A percentile compares a stretch with the other conserved stretches of the same genome.
Conservation (phyloP, 2,113 vertebrate genomes). For the Zosterops lateralis region DNA sequence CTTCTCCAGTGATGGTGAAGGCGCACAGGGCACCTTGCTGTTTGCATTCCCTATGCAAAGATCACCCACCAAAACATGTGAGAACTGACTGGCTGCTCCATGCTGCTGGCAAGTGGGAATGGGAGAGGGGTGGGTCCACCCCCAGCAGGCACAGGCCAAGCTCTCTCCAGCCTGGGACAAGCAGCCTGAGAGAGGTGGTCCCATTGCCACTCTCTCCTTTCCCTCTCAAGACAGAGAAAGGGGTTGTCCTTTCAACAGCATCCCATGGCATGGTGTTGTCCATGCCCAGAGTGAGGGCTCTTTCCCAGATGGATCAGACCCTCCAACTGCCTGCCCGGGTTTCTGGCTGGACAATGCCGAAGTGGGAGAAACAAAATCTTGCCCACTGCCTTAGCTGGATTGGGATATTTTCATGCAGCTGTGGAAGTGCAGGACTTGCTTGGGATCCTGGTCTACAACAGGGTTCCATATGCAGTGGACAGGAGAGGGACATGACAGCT, state of each 20-base stretch:
- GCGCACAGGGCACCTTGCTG: not conserved
- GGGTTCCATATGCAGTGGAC: not conserved
- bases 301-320: not conserved
- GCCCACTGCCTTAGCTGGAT: not conserved
- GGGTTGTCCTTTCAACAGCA: not conserved
- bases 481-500: not conserved
- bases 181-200: not conserved
- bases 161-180: not conserved
- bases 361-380: not conserved
- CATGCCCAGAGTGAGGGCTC: not conserved
- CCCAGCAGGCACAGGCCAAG: rapidly evolving
- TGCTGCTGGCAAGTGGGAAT: not conserved
- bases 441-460: rapidly evolving
- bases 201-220: not conserved
- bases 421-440: not conserved
- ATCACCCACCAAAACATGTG: not conserved
- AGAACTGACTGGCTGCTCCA: not conserved
- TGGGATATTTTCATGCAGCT: not conserved
- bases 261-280: rapidly evolving
- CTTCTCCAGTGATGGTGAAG: not conserved
- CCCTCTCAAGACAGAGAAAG: rapidly evolving
- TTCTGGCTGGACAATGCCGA: not conserved
- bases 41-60: not conserved
- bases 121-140: not conserved
- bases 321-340: rapidly evolving